Evolutionary conservation across 2,113 vertebrate genomes (phyloP).

Genomic region (Ancistrus triradiatus): DNA sequence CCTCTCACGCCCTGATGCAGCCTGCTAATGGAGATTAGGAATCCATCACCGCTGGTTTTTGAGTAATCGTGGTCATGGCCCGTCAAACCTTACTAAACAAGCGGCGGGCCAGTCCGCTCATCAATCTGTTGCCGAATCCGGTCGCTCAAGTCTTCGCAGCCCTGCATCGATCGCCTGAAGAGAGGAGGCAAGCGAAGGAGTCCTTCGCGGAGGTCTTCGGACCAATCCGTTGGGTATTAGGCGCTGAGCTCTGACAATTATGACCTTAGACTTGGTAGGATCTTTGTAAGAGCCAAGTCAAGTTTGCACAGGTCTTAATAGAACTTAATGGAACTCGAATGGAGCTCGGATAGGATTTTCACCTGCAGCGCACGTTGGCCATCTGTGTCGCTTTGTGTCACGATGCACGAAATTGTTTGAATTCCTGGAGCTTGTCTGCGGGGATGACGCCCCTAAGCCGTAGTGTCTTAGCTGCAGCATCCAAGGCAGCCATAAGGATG

Average conservation of each 20-base stretch:
- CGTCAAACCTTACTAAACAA: constrained; percentile 71
- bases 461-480: constrained; percentile 44
- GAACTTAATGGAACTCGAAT: constrained; percentile 8
- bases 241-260: constrained; percentile 28
- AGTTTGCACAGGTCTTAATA: constrained; percentile 23
- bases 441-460: neutral
- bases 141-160: too few species aligned
- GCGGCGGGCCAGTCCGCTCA: too few species aligned
- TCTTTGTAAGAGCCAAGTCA: constrained; percentile 20
- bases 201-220: constrained; percentile 13
- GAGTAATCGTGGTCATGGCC: constrained; percentile 81
- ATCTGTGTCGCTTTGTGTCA: neutral
- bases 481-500: constrained; percentile 35
- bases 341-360: constrained; percentile 25
- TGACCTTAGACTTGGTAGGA: constrained; percentile 19
- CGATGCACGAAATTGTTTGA: neutral
- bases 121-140: too few species aligned
- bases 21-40: constrained; percentile 79
- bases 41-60: constrained; percentile 78
- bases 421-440: neutral
- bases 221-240: constrained; percentile 25
- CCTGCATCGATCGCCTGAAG: neutral
- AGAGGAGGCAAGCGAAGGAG: neutral
- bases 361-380: neutral
- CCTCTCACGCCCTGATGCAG: constrained; percentile 61